Conservation (phyloP, 1,140 invertebrate genomes). For the Platorchestia sp. region DNA sequence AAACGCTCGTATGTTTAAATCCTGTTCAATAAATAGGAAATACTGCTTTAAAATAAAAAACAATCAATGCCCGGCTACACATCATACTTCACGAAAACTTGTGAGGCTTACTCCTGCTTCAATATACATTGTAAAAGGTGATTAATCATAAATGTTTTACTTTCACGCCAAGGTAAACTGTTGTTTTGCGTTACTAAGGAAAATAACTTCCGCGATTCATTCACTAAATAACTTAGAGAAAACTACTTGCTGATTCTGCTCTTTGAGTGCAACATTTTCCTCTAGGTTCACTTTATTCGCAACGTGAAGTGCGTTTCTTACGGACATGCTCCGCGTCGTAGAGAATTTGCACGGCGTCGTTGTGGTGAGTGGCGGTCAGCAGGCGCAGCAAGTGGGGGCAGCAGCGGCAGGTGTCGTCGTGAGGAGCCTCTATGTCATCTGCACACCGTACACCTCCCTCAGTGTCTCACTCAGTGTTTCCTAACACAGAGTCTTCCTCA, state of each 20-base stretch:
- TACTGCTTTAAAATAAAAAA: no score
- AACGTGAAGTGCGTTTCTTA: background rate
- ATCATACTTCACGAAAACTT: no score
- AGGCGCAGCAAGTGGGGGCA: background rate
- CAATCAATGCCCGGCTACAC: no score
- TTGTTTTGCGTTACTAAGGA: background rate
- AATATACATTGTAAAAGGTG: background rate
- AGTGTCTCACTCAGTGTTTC: no score
- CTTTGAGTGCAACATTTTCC: background rate
- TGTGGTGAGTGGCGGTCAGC: background rate
- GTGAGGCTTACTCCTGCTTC: no score
- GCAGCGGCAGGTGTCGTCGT: background rate
- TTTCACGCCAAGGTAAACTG: background rate
- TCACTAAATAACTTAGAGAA: background rate
- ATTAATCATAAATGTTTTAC: background rate
- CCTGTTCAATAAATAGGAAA: no score
- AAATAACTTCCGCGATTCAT: background rate
- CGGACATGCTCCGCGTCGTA: background rate
- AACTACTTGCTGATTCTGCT: background rate
- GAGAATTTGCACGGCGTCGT: background rate
- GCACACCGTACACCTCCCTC: no score
- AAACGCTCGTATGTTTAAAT: no score
- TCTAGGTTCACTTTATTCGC: background rate
- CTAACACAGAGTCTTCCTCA: no score
- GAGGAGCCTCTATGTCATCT: background rate